Evolutionary conservation across 2,113 vertebrate species (phyloP).

Genomic region (Eurystomus gularis): DNA sequence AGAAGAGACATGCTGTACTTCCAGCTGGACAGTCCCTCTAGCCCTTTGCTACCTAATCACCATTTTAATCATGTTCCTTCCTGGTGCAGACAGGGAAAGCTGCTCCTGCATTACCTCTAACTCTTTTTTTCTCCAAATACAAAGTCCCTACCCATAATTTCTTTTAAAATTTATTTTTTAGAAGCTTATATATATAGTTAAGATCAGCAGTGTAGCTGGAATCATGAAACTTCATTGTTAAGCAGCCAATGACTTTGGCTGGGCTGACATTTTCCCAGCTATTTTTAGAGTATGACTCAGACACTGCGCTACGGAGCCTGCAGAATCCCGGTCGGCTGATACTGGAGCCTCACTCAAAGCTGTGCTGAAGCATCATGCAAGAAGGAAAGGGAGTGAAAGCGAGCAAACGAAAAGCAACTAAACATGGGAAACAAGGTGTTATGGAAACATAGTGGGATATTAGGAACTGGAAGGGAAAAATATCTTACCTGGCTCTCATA

Average conservation of each 20-base stretch:
- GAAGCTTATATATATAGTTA: not conserved
- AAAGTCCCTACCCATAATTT: not conserved
- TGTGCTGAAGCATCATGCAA: not conserved
- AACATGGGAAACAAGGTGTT: not conserved
- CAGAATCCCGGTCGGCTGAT: conserved; percentile 2
- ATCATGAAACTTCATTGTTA: not conserved
- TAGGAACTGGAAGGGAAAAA: not conserved
- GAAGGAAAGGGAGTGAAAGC: not conserved
- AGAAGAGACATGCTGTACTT: not conserved
- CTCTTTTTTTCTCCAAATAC: not conserved
- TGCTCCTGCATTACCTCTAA: not conserved
- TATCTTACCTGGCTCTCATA: not conserved
- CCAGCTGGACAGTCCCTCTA: not conserved
- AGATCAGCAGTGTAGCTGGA: not conserved
- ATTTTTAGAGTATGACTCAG: conserved; percentile 69
- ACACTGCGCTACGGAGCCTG: not conserved
- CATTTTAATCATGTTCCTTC: not conserved
- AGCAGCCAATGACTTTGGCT: conserved; percentile 25
- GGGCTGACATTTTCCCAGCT: conserved; percentile 53
- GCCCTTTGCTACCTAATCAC: not conserved
- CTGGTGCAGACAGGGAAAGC: not conserved
- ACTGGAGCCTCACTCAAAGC: not conserved
- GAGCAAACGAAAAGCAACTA: not conserved
- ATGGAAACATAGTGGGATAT: not conserved
- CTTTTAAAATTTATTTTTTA: not conserved